These are phyloP conservation scores for Sycophaga agraensis DNA, from an alignment of 1,140 invertebrate genomes.

Conservation along the genomic window DNA sequence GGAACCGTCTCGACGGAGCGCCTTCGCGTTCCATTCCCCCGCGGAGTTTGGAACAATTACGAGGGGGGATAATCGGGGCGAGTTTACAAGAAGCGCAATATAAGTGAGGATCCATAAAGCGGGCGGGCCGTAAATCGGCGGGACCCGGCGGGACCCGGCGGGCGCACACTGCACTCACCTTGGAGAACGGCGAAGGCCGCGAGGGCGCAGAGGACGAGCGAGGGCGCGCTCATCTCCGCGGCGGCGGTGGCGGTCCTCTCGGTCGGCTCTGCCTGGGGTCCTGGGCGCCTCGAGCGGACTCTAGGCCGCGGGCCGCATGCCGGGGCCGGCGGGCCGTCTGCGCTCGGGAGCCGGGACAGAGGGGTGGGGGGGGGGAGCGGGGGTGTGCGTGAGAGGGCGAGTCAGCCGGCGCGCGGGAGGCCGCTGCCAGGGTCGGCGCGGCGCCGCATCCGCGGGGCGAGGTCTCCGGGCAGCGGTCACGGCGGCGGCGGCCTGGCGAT, in stretches of 20 bases:
- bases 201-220: constrained; percentile 43
- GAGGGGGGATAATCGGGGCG: too few relatives aligned
- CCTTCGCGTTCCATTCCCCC: too few relatives aligned
- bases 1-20: too few relatives aligned
- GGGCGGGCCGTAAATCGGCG: too few relatives aligned
- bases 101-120: too few relatives aligned
- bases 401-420: neutral
- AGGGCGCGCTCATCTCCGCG: constrained; percentile 33
- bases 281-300: too few relatives aligned
- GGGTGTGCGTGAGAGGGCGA: neutral
- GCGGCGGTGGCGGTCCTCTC: neutral
- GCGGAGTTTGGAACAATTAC: too few relatives aligned
- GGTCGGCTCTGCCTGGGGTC: neutral
- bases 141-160: too few relatives aligned
- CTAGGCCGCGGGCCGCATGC: too few relatives aligned
- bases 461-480: neutral
- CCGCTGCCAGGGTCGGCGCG: too few relatives aligned
- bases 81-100: too few relatives aligned
- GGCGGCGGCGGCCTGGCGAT: constrained; percentile 39
- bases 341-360: neutral
- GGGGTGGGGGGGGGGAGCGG: constrained; percentile 1
- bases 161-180: constrained; percentile 47
- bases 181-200: constrained; percentile 41
- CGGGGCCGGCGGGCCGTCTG: neutral
- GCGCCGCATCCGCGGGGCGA: neutral